Conservation (phyloP, 2,888 invertebrate species). For the Drosophila longiperda region DNA sequence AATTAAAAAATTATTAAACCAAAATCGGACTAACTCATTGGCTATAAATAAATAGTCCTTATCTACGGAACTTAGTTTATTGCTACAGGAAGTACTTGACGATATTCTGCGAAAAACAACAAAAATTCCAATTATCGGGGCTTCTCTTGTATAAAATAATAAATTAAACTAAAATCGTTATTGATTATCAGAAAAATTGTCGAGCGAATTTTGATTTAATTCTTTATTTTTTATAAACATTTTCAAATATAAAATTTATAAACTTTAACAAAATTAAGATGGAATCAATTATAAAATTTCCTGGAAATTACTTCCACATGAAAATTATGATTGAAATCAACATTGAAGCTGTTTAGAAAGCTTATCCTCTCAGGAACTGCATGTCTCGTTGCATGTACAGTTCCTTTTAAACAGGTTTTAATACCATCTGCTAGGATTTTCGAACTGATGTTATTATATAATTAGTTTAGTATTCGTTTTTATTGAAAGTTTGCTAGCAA, state of each 20-base stretch:
- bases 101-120: background rate
- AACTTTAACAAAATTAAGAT: background rate
- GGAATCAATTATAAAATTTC: background rate
- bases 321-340: background rate
- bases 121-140: background rate
- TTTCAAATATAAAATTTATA: background rate
- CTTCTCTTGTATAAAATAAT: background rate
- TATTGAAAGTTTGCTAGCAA: slow-evolving; percentile 36
- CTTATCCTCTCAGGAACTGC: too few species aligned
- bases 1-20: background rate
- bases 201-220: background rate
- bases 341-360: background rate
- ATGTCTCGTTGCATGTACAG: background rate
- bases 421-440: background rate
- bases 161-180: background rate
- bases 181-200: background rate
- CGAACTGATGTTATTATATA: slow-evolving; percentile 15
- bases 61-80: background rate
- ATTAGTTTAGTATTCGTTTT: slow-evolving; percentile 58
- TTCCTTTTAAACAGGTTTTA: background rate
- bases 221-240: background rate
- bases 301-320: background rate
- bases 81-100: background rate
- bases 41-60: background rate
- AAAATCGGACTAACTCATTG: background rate